phyloP scores from a whole-genome alignment of 2,797 vertebrate species.

The Gymnothorax reevesii region DNA sequence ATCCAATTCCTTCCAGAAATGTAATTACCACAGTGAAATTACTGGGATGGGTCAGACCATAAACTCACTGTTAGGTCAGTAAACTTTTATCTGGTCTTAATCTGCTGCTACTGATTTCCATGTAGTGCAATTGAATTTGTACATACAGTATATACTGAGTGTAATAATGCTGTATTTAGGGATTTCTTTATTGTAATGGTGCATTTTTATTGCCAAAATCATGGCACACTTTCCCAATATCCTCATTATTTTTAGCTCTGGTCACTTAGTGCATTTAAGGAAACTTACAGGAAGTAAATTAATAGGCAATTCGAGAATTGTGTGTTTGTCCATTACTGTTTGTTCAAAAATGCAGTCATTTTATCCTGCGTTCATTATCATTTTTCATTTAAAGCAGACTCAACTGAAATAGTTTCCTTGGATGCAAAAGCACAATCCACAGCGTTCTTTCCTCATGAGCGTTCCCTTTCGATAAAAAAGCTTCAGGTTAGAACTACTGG shows the following conservation, averaged over 20 bases:
- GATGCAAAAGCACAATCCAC: neutral
- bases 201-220: neutral
- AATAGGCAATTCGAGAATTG: neutral
- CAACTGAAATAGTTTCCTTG: neutral
- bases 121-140: neutral
- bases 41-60: neutral
- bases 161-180: neutral
- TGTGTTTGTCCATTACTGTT: neutral
- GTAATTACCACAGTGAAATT: neutral
- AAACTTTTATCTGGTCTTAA: neutral
- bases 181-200: neutral
- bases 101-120: neutral
- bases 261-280: neutral
- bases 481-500: too few species aligned
- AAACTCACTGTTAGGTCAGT: neutral
- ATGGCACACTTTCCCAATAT: too few species aligned
- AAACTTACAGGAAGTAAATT: neutral
- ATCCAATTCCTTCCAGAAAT: neutral
- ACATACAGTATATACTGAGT: neutral
- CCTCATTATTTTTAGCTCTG: neutral
- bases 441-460: neutral
- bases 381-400: neutral
- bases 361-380: neutral
- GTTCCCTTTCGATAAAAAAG: neutral
- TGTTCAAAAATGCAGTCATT: neutral